Percentiles rank a stretch among this genome's conserved stretches.
These are phyloP conservation scores for Eucera pruinosa DNA, from an alignment of 2,888 invertebrate species.

Conservation along the genomic window DNA sequence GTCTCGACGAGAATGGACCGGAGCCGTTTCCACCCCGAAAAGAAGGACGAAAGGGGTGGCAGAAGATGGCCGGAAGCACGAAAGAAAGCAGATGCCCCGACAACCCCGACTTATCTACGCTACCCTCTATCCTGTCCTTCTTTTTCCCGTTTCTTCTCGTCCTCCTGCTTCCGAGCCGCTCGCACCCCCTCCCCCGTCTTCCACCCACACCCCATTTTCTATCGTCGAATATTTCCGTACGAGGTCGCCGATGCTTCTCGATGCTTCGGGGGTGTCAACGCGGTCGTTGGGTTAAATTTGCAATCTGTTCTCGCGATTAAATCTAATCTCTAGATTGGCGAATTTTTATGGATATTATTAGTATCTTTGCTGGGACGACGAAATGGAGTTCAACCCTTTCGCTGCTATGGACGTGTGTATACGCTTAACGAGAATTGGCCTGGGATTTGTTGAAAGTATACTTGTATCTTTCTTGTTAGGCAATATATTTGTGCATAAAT, in stretches of 20 bases:
- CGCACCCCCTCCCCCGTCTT: background rate
- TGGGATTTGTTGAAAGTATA: too few relatives aligned
- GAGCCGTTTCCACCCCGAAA: conserved; percentile 67
- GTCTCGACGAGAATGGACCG: conserved; percentile 66
- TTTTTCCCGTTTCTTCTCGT: conserved; percentile 46
- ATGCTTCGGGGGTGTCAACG: background rate
- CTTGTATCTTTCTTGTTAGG: too few relatives aligned
- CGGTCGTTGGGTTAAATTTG: background rate
- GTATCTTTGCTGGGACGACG: too few relatives aligned
- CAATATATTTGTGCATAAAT: too few relatives aligned
- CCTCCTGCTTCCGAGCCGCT: conserved; percentile 30
- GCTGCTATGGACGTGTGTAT: too few relatives aligned
- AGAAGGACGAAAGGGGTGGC: conserved; percentile 72
- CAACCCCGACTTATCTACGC: conserved; percentile 72
- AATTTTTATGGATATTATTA: too few relatives aligned
- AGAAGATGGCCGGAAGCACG: conserved; percentile 75
- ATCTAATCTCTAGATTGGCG: too few relatives aligned
- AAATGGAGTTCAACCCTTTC: too few relatives aligned
- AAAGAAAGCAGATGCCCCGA: conserved; percentile 69
- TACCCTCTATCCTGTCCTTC: conserved; percentile 56
- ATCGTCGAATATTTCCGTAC: conserved; percentile 43
- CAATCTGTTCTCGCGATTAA: background rate
- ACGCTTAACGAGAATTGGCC: too few relatives aligned
- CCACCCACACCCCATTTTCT: background rate
- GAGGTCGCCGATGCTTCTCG: conserved; percentile 1